Evolutionary conservation across 2,113 vertebrate species (phyloP).

Genomic region (Salvelinus namaycush): DNA sequence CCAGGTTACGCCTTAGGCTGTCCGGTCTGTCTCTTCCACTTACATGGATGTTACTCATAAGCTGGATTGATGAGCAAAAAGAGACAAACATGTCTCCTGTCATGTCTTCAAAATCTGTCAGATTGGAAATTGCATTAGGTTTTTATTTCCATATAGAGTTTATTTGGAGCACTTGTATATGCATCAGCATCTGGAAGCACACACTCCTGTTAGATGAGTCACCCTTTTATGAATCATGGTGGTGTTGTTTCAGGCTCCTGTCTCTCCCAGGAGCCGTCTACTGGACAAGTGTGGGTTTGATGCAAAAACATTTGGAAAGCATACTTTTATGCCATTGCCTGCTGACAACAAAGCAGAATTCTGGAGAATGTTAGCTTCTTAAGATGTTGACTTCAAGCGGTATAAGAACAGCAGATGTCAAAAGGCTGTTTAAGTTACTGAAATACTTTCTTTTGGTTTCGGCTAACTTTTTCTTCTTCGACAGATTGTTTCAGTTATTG

Average conservation of each 20-base stretch:
- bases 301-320: slow-evolving; percentile 12
- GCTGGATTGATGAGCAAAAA: slow-evolving; percentile 1
- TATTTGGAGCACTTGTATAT: slow-evolving; percentile 2
- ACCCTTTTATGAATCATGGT: slow-evolving; percentile 48
- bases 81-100: not conserved
- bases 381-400: not conserved
- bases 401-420: not conserved
- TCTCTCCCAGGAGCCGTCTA: slow-evolving; percentile 7
- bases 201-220: slow-evolving; percentile 54
- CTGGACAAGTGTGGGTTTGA: slow-evolving; percentile 34
- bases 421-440: not conserved
- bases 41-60: not conserved
- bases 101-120: not conserved
- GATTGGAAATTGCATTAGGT: slow-evolving; percentile 2
- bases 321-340: slow-evolving; percentile 14
- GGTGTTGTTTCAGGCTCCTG: slow-evolving; percentile 19
- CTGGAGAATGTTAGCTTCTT: not conserved
- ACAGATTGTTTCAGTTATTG: too few species aligned
- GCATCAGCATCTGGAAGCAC: slow-evolving; percentile 9
- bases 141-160: not conserved
- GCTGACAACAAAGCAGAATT: not conserved
- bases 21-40: not conserved
- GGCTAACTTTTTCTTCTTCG: not conserved
- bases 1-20: not conserved
- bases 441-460: not conserved